Evolutionary conservation across 1,140 invertebrate genomes (phyloP).

Genomic region (Sweltsa coloradensis): DNA sequence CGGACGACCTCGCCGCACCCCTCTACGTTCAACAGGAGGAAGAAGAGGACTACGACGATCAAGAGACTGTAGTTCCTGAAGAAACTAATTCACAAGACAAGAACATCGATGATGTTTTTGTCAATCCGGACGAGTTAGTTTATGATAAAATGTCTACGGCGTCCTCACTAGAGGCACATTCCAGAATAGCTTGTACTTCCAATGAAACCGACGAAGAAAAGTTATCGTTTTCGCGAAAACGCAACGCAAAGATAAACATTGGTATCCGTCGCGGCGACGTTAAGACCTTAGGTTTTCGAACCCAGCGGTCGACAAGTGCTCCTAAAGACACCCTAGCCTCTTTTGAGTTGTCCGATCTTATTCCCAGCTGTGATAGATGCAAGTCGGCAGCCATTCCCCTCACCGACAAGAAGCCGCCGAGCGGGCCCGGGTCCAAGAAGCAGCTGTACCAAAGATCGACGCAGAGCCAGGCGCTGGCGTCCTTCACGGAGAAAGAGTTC

Average conservation of each 20-base stretch:
- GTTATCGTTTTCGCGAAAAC: slow-evolving; percentile 17
- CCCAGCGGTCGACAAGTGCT: not conserved
- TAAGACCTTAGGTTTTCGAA: not conserved
- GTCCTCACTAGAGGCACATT: no score
- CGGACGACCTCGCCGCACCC: slow-evolving; percentile 17
- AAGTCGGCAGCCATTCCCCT: no score
- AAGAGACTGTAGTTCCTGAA: no score
- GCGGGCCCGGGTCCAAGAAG: not conserved
- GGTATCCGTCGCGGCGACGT: slow-evolving; percentile 15
- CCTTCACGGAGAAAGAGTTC: slow-evolving; percentile 22
- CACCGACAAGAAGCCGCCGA: not conserved
- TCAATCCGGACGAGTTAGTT: no score
- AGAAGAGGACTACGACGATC: slow-evolving; percentile 21
- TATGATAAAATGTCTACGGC: no score
- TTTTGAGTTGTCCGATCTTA: no score
- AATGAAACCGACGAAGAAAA: slow-evolving; percentile 17
- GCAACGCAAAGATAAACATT: slow-evolving; percentile 17
- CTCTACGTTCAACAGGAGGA: slow-evolving; percentile 23
- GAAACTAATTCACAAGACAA: slow-evolving; percentile 1
- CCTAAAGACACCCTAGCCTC: no score
- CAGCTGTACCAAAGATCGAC: no score
- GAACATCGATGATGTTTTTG: no score
- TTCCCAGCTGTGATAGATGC: no score
- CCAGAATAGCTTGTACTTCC: no score
- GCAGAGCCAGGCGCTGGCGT: no score